These are phyloP conservation scores for Falcunculus frontatus DNA, from an alignment of 2,113 vertebrate genomes.

Conservation along the genomic window DNA sequence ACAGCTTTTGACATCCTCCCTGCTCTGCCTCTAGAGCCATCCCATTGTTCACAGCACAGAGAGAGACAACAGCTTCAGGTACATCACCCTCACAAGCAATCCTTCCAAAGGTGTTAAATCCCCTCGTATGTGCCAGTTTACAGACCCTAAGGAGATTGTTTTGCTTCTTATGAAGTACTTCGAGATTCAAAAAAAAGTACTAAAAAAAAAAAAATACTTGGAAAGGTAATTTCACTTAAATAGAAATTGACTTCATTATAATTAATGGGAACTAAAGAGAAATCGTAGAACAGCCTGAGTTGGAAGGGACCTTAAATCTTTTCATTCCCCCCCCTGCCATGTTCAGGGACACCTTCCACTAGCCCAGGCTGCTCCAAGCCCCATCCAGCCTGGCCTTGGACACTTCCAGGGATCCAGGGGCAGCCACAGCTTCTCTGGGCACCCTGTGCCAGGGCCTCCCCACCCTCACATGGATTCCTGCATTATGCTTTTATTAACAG, in stretches of 20 bases:
- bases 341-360: neutral
- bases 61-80: neutral
- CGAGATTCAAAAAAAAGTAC: neutral
- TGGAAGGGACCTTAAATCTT: neutral
- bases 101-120: neutral
- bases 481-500: neutral
- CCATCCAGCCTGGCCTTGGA: accelerated
- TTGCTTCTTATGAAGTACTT: neutral
- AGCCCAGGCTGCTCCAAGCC: accelerated
- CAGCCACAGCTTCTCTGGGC: neutral
- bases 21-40: neutral
- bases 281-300: neutral
- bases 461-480: neutral
- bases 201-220: neutral
- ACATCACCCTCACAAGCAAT: neutral
- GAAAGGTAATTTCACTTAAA: neutral
- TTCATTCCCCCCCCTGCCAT: neutral
- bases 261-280: neutral
- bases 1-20: neutral
- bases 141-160: neutral
- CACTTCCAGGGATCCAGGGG: neutral
- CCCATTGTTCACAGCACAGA: neutral
- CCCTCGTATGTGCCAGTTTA: neutral
- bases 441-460: neutral
- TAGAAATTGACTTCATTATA: neutral